phyloP scores from a whole-genome alignment of 2,797 vertebrate species.

The Rhinichthys osculus region DNA sequence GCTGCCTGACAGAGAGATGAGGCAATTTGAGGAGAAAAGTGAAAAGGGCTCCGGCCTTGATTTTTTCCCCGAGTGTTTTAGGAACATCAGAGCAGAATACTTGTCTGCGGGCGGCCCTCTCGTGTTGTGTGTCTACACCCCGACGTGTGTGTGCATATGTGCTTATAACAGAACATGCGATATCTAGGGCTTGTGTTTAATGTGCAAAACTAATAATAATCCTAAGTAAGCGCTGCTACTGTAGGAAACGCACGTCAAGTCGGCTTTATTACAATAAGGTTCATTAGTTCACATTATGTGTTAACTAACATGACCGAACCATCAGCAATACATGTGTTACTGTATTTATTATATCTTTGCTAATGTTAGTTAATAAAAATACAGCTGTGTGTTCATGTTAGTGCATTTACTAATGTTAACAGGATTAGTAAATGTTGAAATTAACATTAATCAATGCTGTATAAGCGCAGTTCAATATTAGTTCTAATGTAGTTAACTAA shows the following conservation, averaged over 20 bases:
- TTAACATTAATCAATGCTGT: too few species aligned
- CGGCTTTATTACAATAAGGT: too few species aligned
- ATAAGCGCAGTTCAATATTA: too few species aligned
- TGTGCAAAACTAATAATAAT: neutral
- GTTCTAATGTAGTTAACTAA: too few species aligned
- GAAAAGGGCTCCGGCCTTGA: conserved; percentile 77
- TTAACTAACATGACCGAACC: too few species aligned
- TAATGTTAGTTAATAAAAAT: too few species aligned
- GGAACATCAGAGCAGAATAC: conserved; percentile 53
- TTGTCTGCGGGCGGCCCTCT: conserved; percentile 36
- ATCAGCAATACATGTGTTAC: too few species aligned
- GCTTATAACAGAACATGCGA: neutral
- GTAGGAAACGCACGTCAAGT: neutral
- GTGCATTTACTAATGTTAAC: too few species aligned
- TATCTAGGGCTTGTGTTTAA: neutral
- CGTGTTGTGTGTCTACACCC: neutral
- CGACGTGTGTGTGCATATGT: neutral
- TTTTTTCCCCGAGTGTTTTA: conserved; percentile 3
- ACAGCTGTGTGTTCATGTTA: too few species aligned
- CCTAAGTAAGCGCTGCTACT: neutral
- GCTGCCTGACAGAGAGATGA: conserved; percentile 93
- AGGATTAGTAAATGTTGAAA: too few species aligned
- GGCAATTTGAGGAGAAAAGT: conserved; percentile 87
- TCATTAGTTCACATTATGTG: too few species aligned
- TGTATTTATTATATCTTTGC: too few species aligned